Evolutionary conservation across 2,797 vertebrate genomes (phyloP), one percentile per base, ranked within the genome.

Genomic region (Acanthurus lineatus): DNA sequence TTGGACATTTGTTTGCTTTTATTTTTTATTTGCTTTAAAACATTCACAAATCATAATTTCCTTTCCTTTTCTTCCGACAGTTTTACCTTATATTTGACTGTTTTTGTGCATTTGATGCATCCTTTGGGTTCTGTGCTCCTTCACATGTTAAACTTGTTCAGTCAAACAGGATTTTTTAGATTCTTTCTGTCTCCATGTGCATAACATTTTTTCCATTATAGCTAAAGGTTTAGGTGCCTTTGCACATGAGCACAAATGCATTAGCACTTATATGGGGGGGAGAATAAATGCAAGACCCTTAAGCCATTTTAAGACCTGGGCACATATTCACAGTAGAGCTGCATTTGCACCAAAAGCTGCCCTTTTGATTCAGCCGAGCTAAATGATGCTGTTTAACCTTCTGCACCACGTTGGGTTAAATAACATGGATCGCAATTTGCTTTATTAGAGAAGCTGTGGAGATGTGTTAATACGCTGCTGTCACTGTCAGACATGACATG

Each of bases 381-480:
- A 77, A 83, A 85, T 81, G 16, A 69, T 22, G 69, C 86, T 82
- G 17, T 75, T 90, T 85, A 89, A 86, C 85, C 87, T 89, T 83
- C 76, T 75, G 76, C 68, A 28, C 85, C 58, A 32, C 6, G 54
- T 42, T 52, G 38, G 65, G 53, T 69, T 79, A 22, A 61, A 76
- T 74, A 79, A 51, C 68, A 57, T 42, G 53, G 22, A 76, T 91
- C 58, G 14, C 63, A 72, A 60, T 90, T 75, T 74, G 52, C 66
- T 81, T 82, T 49, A 48, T 40, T 72, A 71, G 80, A 67, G 77
- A 72, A 52, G 67, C 70, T 38, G 61, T 25, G 71, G 58, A 72
- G 85, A 78, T 16, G 38, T 53, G 75, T 76, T 85, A 86, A 82
- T 66, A 48, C 15, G 10, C 76, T n/a, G 78, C 85, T 89, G 84